phyloP scores from a whole-genome alignment of 2,888 invertebrate genomes.

The Syrista parreyssii region DNA sequence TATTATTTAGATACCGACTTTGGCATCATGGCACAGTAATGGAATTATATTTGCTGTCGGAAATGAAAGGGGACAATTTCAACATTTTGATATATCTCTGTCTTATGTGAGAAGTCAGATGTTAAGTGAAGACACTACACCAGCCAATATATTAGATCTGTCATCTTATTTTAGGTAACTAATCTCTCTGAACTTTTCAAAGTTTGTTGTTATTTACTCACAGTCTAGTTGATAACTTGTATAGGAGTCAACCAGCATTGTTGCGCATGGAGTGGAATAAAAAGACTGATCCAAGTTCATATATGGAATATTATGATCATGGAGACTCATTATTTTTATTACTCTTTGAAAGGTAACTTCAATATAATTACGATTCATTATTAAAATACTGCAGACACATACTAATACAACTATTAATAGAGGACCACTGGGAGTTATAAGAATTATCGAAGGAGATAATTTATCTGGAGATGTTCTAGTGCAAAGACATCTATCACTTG shows the following conservation, averaged over 20 bases:
- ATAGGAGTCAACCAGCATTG: slow-evolving; percentile 68
- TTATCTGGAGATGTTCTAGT: slow-evolving; percentile 73
- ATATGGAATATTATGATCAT: slow-evolving; percentile 64
- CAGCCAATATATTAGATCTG: slow-evolving; percentile 74
- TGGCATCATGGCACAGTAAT: slow-evolving; percentile 79
- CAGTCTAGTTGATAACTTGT: not conserved
- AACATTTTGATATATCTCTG: slow-evolving; percentile 81
- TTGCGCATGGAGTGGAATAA: slow-evolving; percentile 72
- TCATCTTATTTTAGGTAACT: slow-evolving; percentile 71
- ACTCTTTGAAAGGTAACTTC: slow-evolving; percentile 69
- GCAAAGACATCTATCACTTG: slow-evolving; percentile 73
- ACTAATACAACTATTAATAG: slow-evolving; percentile 34
- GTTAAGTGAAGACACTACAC: slow-evolving; percentile 74
- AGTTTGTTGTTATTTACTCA: not conserved
- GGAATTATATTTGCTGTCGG: slow-evolving; percentile 76
- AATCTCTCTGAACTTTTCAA: not conserved
- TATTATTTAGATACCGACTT: slow-evolving; percentile 71
- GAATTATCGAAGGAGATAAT: slow-evolving; percentile 68
- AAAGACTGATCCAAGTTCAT: slow-evolving; percentile 66
- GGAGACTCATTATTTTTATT: slow-evolving; percentile 70
- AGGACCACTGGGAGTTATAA: slow-evolving; percentile 72
- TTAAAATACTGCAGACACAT: slow-evolving; percentile 13
- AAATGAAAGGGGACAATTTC: slow-evolving; percentile 79
- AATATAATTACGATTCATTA: slow-evolving; percentile 4
- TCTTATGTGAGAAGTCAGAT: slow-evolving; percentile 76